phyloP scores from a whole-genome alignment of 1,140 invertebrate genomes.

The Zaprionus gabonicus region DNA sequence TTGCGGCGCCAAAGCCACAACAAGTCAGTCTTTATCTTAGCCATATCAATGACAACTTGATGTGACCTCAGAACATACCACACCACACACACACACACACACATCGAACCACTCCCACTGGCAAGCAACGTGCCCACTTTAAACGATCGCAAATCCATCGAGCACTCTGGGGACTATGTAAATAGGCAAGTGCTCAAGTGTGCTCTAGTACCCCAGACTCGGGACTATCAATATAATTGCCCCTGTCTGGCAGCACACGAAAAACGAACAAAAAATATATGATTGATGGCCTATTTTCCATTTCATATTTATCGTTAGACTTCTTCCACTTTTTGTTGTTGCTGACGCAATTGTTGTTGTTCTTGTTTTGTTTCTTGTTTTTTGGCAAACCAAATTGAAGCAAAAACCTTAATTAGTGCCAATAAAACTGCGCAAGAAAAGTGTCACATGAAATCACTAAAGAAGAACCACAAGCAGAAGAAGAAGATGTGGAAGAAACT shows the following conservation, averaged over 20 bases:
- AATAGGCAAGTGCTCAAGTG: slow-evolving; percentile 58
- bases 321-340: slow-evolving; percentile 3
- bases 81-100: background rate
- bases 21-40: slow-evolving; percentile 12
- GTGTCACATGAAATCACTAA: slow-evolving; percentile 48
- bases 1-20: background rate
- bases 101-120: background rate
- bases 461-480: background rate
- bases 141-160: slow-evolving; percentile 51
- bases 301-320: slow-evolving; percentile 1
- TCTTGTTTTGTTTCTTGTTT: slow-evolving; percentile 16
- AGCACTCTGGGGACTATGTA: slow-evolving; percentile 48
- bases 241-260: slow-evolving; percentile 30
- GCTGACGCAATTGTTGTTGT: background rate
- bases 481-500: background rate
- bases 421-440: slow-evolving; percentile 70
- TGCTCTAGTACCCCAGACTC: slow-evolving; percentile 67
- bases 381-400: slow-evolving; percentile 38
- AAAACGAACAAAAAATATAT: slow-evolving; percentile 27
- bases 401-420: slow-evolving; percentile 62
- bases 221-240: slow-evolving; percentile 67
- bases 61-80: background rate
- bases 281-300: slow-evolving; percentile 61
- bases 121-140: slow-evolving; percentile 27
- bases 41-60: slow-evolving; percentile 33